A percentile compares a stretch with the other conserved stretches of the same genome.
These are phyloP conservation scores for Dyspetes luteomarginatus DNA, from an alignment of 2,888 invertebrate genomes.

Conservation along the genomic window DNA sequence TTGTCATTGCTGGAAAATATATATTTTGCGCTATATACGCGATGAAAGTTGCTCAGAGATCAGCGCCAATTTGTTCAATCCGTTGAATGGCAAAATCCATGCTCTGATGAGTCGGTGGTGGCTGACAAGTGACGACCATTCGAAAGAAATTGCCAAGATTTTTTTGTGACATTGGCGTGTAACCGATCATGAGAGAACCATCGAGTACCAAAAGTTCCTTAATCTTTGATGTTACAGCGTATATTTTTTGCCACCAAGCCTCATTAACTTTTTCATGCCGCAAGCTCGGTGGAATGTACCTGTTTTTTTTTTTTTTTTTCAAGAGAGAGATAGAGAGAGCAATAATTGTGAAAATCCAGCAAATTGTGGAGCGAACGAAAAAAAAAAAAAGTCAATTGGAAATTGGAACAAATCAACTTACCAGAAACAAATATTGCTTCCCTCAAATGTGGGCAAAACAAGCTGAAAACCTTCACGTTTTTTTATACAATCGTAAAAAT, in stretches of 20 bases:
- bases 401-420: slow-evolving; percentile 84
- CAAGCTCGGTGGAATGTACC: slow-evolving; percentile 86
- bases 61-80: slow-evolving; percentile 87
- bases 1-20: neutral
- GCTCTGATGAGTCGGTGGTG: slow-evolving; percentile 85
- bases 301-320: no score
- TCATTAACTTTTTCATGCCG: slow-evolving; percentile 81
- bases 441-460: slow-evolving; percentile 87
- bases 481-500: slow-evolving; percentile 85
- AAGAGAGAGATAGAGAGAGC: neutral
- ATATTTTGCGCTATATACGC: no score
- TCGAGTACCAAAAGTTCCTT: slow-evolving; percentile 88
- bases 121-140: slow-evolving; percentile 90
- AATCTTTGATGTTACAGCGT: slow-evolving; percentile 87
- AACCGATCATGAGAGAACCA: slow-evolving; percentile 90
- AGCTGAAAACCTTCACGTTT: slow-evolving; percentile 86
- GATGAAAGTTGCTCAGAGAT: slow-evolving; percentile 68
- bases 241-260: slow-evolving; percentile 85
- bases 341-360: no score
- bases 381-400: neutral
- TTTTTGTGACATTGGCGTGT: slow-evolving; percentile 87
- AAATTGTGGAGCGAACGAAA: neutral
- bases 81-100: slow-evolving; percentile 87
- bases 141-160: slow-evolving; percentile 90
- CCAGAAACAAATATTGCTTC: slow-evolving; percentile 96